These are phyloP conservation scores for Heliconius congener DNA, from an alignment of 1,140 invertebrate species.

Conservation along the genomic window DNA sequence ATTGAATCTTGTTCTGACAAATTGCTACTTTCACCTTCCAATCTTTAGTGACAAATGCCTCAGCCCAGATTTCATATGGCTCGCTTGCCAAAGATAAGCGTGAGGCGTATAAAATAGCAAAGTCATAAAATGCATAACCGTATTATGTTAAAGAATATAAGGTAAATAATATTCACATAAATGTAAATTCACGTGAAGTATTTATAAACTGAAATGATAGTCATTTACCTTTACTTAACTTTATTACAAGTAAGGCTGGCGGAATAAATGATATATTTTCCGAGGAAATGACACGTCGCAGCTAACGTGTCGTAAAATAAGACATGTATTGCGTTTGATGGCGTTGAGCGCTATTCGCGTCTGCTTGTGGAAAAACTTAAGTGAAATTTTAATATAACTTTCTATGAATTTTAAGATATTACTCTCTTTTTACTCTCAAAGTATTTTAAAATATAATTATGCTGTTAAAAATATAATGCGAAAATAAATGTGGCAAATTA, in stretches of 20 bases:
- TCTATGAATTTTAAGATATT: neutral
- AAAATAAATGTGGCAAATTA: no score
- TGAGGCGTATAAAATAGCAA: no score
- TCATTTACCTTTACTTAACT: conserved; percentile 19
- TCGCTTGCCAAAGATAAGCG: no score
- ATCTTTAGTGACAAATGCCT: no score
- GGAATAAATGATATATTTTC: conserved; percentile 20
- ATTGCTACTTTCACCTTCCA: no score
- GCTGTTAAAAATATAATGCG: no score
- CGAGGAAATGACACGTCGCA: conserved; percentile 8
- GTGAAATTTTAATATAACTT: neutral
- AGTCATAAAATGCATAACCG: no score
- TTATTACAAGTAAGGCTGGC: conserved; percentile 11
- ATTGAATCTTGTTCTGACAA: no score
- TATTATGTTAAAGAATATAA: neutral
- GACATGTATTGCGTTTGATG: conserved; percentile 24
- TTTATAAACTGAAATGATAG: conserved; percentile 10
- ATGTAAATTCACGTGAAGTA: neutral
- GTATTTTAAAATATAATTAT: neutral
- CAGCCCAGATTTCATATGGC: no score
- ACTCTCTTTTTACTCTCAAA: neutral
- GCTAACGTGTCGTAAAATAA: conserved; percentile 25
- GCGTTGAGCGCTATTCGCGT: conserved; percentile 7
- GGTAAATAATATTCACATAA: neutral
- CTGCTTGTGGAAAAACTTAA: neutral